These are phyloP conservation scores for Mungos mungo DNA, from an alignment of 2,113 vertebrate species.

Conservation along the genomic window DNA sequence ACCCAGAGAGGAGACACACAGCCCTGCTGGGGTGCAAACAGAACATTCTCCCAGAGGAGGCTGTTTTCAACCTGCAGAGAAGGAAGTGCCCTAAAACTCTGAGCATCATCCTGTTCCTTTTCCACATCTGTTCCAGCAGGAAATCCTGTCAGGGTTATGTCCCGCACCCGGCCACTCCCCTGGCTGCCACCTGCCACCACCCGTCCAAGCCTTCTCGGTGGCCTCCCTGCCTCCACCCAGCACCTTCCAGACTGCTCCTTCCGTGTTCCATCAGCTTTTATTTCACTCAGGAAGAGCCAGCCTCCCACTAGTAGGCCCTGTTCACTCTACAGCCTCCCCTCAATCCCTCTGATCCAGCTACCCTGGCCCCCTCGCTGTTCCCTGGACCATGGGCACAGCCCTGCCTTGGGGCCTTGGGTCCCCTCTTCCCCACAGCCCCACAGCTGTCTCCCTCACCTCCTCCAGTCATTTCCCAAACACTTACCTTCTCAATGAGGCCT, in stretches of 20 bases:
- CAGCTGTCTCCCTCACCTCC: too few species aligned
- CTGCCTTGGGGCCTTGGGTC: background rate
- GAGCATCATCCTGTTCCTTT: background rate
- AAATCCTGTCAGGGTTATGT: background rate
- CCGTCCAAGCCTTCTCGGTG: background rate
- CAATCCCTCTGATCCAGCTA: background rate
- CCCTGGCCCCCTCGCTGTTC: background rate
- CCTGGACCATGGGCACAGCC: too few species aligned
- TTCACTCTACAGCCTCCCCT: background rate
- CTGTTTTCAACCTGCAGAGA: background rate
- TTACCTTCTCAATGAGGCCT: background rate
- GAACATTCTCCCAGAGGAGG: background rate
- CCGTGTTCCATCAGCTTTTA: background rate
- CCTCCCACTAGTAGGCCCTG: background rate
- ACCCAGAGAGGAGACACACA: background rate
- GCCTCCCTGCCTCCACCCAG: background rate
- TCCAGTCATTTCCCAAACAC: background rate
- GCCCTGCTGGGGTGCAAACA: background rate
- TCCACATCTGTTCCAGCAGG: background rate
- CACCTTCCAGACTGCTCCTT: background rate
- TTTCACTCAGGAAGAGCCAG: background rate
- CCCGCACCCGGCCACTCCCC: background rate
- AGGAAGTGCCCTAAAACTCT: background rate
- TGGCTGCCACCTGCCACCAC: background rate
- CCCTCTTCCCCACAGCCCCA: background rate